These are phyloP conservation scores for Oikopleura vanhoeffeni DNA, from an alignment of 23 tunicate species.

Conservation along the genomic window DNA sequence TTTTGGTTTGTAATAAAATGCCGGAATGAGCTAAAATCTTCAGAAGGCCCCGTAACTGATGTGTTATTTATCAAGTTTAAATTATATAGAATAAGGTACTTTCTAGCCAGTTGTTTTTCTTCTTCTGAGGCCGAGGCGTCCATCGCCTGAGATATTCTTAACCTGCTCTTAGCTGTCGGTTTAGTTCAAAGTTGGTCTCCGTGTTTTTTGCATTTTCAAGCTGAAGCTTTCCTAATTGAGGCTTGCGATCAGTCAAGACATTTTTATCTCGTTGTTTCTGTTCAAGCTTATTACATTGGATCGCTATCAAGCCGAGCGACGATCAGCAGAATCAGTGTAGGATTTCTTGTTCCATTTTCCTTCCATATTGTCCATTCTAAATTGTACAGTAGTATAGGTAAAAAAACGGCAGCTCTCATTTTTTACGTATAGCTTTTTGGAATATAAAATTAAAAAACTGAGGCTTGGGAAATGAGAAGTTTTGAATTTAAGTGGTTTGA, in stretches of 20 bases:
- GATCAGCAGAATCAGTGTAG: not conserved
- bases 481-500: no score
- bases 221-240: not conserved
- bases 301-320: not conserved
- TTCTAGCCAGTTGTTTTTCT: not conserved
- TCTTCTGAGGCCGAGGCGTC: not conserved
- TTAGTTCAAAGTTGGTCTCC: not conserved
- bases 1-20: no score
- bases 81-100: no score
- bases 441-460: no score
- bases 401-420: no score
- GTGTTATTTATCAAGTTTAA: no score
- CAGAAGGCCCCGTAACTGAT: no score
- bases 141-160: not conserved
- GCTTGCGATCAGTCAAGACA: not conserved
- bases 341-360: slow-evolving; percentile 47
- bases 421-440: no score
- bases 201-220: not conserved
- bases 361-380: slow-evolving; percentile 55
- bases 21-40: no score
- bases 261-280: not conserved
- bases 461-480: no score
- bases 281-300: not conserved
- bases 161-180: not conserved
- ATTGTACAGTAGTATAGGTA: no score